A percentile compares a stretch with the other conserved stretches of the same genome.
Evolutionary conservation across 2,797 vertebrate species (phyloP).

Genomic region (Alcedo atthis): DNA sequence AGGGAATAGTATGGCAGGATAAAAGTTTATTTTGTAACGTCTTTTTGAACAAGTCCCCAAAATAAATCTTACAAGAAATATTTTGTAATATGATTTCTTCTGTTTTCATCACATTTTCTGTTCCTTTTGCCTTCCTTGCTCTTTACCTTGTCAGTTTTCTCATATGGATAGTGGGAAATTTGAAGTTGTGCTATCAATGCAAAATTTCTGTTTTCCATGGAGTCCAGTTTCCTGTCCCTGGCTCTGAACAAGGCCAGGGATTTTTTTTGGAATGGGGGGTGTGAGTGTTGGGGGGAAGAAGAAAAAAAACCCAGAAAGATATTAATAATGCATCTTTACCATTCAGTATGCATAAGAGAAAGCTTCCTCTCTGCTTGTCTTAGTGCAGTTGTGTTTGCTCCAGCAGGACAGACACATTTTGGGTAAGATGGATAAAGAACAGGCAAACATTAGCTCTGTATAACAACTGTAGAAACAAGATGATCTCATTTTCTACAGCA

Average conservation of each 20-base stretch:
- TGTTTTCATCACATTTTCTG: not conserved
- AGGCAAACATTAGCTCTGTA: not conserved
- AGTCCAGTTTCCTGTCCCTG: accelerated
- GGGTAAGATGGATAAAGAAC: not conserved
- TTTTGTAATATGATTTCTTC: not conserved
- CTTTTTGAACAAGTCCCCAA: not conserved
- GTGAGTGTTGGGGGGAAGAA: not conserved
- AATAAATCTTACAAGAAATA: not conserved
- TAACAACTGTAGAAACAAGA: not conserved
- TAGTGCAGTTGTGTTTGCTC: not conserved
- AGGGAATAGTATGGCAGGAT: not conserved
- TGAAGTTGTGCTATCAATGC: not conserved
- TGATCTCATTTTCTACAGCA: not conserved
- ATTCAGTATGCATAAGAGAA: not conserved
- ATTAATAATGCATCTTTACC: not conserved
- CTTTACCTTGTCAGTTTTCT: not conserved
- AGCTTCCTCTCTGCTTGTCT: not conserved
- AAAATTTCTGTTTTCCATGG: not conserved
- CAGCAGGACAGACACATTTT: accelerated
- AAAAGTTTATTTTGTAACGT: not conserved
- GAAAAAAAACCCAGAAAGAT: not conserved
- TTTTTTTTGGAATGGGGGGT: not conserved
- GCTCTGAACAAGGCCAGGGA: not conserved
- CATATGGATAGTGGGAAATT: not conserved
- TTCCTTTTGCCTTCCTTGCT: not conserved